Conservation (phyloP, 2,888 invertebrate genomes). For the Apodemia hepburni region DNA sequence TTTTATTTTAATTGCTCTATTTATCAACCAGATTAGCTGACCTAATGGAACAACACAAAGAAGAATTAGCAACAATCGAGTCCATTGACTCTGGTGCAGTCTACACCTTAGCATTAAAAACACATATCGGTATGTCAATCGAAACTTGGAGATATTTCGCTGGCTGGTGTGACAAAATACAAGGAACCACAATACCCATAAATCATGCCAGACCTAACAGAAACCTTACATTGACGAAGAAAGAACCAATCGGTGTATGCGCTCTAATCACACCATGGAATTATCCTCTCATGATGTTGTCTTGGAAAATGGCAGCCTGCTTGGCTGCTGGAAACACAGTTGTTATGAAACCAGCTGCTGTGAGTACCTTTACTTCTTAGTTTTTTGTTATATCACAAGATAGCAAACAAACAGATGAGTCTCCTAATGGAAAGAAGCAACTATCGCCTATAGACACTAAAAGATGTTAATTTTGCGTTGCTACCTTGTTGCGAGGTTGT, state of each 20-base stretch:
- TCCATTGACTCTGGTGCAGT: conserved; percentile 97
- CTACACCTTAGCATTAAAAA: conserved; percentile 97
- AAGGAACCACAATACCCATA: conserved; percentile 95
- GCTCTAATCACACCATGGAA: conserved; percentile 98
- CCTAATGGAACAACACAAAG: conserved; percentile 96
- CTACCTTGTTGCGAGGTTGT: too few species aligned
- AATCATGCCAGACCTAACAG: conserved; percentile 93
- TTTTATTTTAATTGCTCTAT: background rate
- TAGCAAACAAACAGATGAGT: too few species aligned
- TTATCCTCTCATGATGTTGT: conserved; percentile 98
- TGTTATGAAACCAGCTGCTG: conserved; percentile 96
- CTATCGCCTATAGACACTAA: too few species aligned
- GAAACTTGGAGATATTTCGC: conserved; percentile 98
- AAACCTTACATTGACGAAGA: conserved; percentile 92
- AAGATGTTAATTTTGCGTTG: too few species aligned
- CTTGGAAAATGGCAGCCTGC: conserved; percentile 99
- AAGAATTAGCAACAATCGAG: conserved; percentile 97
- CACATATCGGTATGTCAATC: conserved; percentile 98
- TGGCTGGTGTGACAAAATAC: conserved; percentile 98
- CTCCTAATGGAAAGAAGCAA: too few species aligned
- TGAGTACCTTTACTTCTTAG: conserved; percentile 44
- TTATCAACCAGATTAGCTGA: conserved; percentile 87
- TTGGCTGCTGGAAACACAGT: conserved; percentile 98
- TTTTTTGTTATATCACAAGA: too few species aligned
- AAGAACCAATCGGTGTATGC: conserved; percentile 96